Conservation (phyloP, 2,888 invertebrate genomes). For the Podabrus alpinus region DNA sequence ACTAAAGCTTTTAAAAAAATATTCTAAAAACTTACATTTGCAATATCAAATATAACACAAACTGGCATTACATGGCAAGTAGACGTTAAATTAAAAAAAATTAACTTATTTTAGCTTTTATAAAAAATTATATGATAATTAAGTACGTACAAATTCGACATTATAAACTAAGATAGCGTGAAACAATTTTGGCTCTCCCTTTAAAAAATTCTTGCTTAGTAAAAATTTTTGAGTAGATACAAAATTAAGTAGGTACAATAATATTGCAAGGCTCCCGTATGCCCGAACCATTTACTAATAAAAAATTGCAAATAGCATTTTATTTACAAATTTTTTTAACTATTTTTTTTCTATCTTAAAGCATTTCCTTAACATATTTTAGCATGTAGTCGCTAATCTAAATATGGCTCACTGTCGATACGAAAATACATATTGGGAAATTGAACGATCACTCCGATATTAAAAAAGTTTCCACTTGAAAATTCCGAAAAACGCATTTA, state of each 20-base stretch:
- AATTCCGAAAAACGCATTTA: neutral
- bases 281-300: conserved; percentile 43
- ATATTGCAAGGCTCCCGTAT: conserved; percentile 48
- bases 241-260: conserved; percentile 32
- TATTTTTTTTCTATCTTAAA: conserved; percentile 7
- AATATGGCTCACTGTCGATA: neutral
- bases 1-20: conserved; percentile 25
- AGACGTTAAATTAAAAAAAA: conserved; percentile 22
- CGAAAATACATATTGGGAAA: neutral
- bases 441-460: neutral
- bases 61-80: conserved; percentile 46
- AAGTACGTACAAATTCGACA: conserved; percentile 20
- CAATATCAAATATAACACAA: conserved; percentile 32
- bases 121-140: conserved; percentile 9
- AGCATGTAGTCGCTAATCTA: neutral
- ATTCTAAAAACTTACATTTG: conserved; percentile 14
- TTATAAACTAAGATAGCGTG: conserved; percentile 7
- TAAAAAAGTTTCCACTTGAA: neutral
- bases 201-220: neutral
- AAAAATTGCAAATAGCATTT: conserved; percentile 37
- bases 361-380: neutral
- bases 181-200: conserved; percentile 2
- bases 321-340: conserved; percentile 32
- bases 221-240: conserved; percentile 38
- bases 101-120: conserved; percentile 2